These are phyloP conservation scores for Parnassius mnemosyne DNA, from an alignment of 2,888 invertebrate genomes.

Conservation along the genomic window DNA sequence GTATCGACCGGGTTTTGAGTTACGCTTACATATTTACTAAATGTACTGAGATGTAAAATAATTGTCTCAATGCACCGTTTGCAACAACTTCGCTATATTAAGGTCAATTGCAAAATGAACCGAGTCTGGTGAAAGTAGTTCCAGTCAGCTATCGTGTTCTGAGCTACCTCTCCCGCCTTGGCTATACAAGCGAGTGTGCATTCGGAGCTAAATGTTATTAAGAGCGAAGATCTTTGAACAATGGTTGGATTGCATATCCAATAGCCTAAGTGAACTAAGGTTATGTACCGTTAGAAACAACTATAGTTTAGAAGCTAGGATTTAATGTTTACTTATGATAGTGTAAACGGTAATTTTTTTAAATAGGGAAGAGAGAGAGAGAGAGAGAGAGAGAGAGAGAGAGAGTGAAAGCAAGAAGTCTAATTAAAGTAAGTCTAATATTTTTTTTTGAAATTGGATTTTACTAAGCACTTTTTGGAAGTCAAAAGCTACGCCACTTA, in stretches of 20 bases:
- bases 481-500: no score
- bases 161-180: constrained; percentile 29
- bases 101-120: constrained; percentile 45
- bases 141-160: constrained; percentile 27
- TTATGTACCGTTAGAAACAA: constrained; percentile 15
- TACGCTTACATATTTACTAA: constrained; percentile 21
- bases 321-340: no score
- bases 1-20: constrained; percentile 22
- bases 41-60: constrained; percentile 38
- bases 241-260: constrained; percentile 12
- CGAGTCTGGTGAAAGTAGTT: constrained; percentile 43
- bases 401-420: no score
- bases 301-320: neutral
- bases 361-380: no score
- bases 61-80: constrained; percentile 41
- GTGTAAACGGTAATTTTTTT: no score
- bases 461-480: no score
- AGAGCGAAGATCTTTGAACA: constrained; percentile 9
- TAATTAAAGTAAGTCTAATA: no score
- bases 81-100: constrained; percentile 38
- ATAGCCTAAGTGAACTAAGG: constrained; percentile 18
- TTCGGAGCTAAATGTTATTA: constrained; percentile 1
- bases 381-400: no score
- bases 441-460: no score
- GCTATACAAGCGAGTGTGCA: neutral